Conservation (phyloP, 2,797 vertebrate species). For the Coregonus suidteri region DNA sequence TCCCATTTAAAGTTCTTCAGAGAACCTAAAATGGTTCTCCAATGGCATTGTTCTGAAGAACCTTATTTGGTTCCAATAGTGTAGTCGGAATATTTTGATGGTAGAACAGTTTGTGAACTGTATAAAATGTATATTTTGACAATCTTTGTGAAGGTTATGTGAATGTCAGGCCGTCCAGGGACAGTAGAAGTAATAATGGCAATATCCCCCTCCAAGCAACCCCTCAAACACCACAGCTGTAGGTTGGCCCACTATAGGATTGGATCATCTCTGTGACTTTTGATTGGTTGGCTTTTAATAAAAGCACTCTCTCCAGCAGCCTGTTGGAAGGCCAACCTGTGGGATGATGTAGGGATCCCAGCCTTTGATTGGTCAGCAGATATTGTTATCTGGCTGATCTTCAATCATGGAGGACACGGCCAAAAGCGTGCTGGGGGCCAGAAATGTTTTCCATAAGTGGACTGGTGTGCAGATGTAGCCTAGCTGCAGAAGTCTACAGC, state of each 20-base stretch:
- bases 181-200: neutral
- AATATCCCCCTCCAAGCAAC: constrained; percentile 37
- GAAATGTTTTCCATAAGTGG: constrained; percentile 66
- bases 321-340: constrained; percentile 78
- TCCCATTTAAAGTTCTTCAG: no score
- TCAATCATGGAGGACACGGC: constrained; percentile 71
- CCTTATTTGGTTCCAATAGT: neutral
- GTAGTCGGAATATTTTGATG: no score
- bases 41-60: no score
- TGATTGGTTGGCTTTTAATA: constrained; percentile 78
- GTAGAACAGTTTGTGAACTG: no score
- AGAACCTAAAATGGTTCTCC: no score
- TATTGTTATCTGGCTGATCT: constrained; percentile 80
- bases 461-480: constrained; percentile 78
- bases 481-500: constrained; percentile 30
- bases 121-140: no score
- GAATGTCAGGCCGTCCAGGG: neutral
- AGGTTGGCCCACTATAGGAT: constrained; percentile 37
- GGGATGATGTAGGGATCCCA: constrained; percentile 72
- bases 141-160: neutral
- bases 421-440: constrained; percentile 51
- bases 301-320: constrained; percentile 71
- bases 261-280: constrained; percentile 40
- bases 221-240: constrained; percentile 50
- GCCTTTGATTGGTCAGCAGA: constrained; percentile 74